These are phyloP conservation scores for Kradibia gibbosae DNA, from an alignment of 1,140 invertebrate genomes.

Conservation along the genomic window DNA sequence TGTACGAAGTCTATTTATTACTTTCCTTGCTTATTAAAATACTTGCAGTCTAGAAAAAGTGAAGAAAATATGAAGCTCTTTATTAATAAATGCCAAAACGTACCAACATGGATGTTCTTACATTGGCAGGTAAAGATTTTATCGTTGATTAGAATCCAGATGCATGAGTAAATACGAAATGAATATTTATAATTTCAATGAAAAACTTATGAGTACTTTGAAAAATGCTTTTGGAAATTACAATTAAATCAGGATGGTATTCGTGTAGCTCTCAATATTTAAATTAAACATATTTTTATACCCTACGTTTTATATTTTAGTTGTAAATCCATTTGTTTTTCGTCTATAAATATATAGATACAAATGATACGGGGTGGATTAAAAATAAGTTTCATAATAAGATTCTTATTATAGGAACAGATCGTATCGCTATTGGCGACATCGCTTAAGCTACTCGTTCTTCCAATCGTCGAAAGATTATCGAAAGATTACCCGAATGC, in stretches of 20 bases:
- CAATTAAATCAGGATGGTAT: too few relatives aligned
- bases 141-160: too few relatives aligned
- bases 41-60: slow-evolving; percentile 62
- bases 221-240: too few relatives aligned
- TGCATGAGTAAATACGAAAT: too few relatives aligned
- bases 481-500: slow-evolving; percentile 79
- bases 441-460: slow-evolving; percentile 57
- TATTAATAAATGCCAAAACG: slow-evolving; percentile 35
- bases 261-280: too few relatives aligned
- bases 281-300: too few relatives aligned
- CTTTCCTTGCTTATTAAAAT: slow-evolving; percentile 36
- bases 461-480: slow-evolving; percentile 73
- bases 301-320: too few relatives aligned
- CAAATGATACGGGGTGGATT: too few relatives aligned
- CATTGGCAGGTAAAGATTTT: slow-evolving; percentile 74
- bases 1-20: slow-evolving; percentile 3
- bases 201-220: too few relatives aligned
- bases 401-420: slow-evolving; percentile 66
- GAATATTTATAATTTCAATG: too few relatives aligned
- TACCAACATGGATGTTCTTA: slow-evolving; percentile 77
- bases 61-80: slow-evolving; percentile 60
- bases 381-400: not conserved
- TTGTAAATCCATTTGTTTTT: too few relatives aligned
- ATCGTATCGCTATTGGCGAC: slow-evolving; percentile 73
- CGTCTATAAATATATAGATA: too few relatives aligned